Conservation (phyloP, 2,888 invertebrate genomes). For the Aspidiotus destructor region DNA sequence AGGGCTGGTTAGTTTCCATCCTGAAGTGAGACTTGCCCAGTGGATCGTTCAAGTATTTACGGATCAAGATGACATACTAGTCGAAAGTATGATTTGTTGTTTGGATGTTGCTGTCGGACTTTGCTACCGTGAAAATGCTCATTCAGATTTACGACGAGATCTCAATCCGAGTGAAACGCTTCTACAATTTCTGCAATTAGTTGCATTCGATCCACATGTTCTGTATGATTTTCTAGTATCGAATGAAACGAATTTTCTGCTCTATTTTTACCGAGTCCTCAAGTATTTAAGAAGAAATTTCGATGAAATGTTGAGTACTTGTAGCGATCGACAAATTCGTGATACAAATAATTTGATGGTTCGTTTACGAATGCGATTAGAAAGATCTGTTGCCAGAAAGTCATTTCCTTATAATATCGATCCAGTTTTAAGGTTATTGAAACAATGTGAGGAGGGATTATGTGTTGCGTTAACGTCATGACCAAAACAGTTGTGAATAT, state of each 20-base stretch:
- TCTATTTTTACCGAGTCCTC: slow-evolving; percentile 71
- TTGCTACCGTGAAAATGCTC: slow-evolving; percentile 68
- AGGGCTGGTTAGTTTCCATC: slow-evolving; percentile 70
- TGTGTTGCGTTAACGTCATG: not conserved
- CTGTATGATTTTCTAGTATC: slow-evolving; percentile 75
- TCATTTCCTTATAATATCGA: slow-evolving; percentile 84
- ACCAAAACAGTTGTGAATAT: not conserved
- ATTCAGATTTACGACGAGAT: slow-evolving; percentile 69
- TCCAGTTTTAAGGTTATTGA: slow-evolving; percentile 70
- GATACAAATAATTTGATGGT: slow-evolving; percentile 77
- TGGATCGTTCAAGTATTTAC: slow-evolving; percentile 79
- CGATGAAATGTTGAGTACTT: slow-evolving; percentile 69
- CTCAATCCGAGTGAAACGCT: slow-evolving; percentile 79
- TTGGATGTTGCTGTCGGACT: slow-evolving; percentile 78
- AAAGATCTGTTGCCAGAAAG: slow-evolving; percentile 68
- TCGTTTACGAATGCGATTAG: slow-evolving; percentile 66
- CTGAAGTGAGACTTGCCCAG: slow-evolving; percentile 76
- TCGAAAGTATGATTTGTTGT: slow-evolving; percentile 86
- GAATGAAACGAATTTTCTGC: slow-evolving; percentile 80
- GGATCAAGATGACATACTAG: slow-evolving; percentile 82
- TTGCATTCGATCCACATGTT: slow-evolving; percentile 46
- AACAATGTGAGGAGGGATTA: slow-evolving; percentile 62
- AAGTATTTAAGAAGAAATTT: slow-evolving; percentile 76
- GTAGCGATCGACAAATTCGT: slow-evolving; percentile 53
- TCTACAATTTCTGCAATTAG: slow-evolving; percentile 72